A percentile compares a stretch with the other conserved stretches of the same genome.
Evolutionary conservation across 2,113 vertebrate genomes (phyloP).

Genomic region (Turnix velox): DNA sequence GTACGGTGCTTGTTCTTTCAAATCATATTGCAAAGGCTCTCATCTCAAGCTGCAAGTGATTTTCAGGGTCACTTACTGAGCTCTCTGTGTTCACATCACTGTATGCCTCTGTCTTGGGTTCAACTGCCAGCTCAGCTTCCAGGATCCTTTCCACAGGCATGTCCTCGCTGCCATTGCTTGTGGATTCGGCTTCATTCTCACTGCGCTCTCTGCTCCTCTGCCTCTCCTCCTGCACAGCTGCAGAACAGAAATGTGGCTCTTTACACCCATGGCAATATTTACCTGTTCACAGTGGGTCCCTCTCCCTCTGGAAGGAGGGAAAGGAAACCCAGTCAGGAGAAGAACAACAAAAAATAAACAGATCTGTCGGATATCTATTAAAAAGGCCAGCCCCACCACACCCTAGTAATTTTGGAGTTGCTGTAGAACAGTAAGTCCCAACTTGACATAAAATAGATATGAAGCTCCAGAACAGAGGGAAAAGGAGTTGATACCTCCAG

Average conservation of each 20-base stretch:
- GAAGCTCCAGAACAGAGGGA: neutral
- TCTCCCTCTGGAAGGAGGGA: neutral
- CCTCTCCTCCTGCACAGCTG: slow-evolving; percentile 94
- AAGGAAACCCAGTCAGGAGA: neutral
- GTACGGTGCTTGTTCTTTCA: neutral
- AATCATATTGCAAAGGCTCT: neutral
- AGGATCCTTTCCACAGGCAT: slow-evolving; percentile 97
- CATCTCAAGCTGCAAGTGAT: neutral
- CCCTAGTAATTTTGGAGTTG: neutral
- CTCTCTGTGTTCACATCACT: slow-evolving; percentile 79
- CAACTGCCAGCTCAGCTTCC: slow-evolving; percentile 91
- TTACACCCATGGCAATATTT: neutral
- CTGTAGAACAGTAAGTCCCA: neutral
- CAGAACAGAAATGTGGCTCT: neutral
- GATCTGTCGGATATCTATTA: neutral
- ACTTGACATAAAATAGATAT: neutral
- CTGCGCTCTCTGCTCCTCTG: slow-evolving; percentile 90
- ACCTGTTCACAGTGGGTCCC: neutral
- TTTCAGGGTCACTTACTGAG: slow-evolving; percentile 75
- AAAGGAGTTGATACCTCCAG: neutral
- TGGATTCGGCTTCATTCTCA: slow-evolving; percentile 84
- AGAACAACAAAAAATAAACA: neutral
- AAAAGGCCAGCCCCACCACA: neutral
- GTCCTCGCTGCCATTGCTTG: slow-evolving; percentile 80
- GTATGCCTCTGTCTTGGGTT: slow-evolving; percentile 88